Conservation (phyloP, 1,140 invertebrate genomes). For the Magallana ariakensis region DNA sequence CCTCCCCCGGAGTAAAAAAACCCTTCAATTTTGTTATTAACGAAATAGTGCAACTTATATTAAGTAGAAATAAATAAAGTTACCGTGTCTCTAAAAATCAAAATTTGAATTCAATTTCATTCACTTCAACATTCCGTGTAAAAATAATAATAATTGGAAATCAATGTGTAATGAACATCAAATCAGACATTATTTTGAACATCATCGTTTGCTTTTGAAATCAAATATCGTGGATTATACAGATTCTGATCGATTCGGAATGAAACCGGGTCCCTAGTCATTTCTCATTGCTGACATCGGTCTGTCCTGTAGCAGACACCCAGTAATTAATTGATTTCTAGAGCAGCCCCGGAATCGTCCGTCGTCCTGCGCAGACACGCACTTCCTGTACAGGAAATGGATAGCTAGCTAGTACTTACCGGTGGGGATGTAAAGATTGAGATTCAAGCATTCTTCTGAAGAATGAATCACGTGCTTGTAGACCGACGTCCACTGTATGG, state of each 20-base stretch:
- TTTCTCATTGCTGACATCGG: background rate
- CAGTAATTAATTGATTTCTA: slow-evolving; percentile 11
- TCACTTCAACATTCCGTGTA: too few relatives aligned
- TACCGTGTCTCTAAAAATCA: too few relatives aligned
- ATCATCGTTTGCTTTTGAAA: background rate
- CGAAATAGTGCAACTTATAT: too few relatives aligned
- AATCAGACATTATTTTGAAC: too few relatives aligned
- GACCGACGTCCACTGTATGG: background rate
- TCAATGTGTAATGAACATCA: too few relatives aligned
- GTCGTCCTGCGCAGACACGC: background rate
- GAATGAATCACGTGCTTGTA: slow-evolving; percentile 15
- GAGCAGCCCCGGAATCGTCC: background rate
- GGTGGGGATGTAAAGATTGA: slow-evolving; percentile 14
- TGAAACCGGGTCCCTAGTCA: background rate
- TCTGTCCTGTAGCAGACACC: slow-evolving; percentile 9
- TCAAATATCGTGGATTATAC: background rate
- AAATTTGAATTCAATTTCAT: too few relatives aligned
- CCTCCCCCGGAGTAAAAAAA: too few relatives aligned
- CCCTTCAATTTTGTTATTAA: too few relatives aligned
- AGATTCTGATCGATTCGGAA: background rate
- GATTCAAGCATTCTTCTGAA: slow-evolving; percentile 19
- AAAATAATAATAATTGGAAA: too few relatives aligned
- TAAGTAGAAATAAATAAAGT: too few relatives aligned
- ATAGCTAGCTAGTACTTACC: slow-evolving; percentile 26
- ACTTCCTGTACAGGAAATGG: slow-evolving; percentile 26